Base-by-base conservation (phyloP, 2,888 invertebrate species). In the Plagodis pulveraria region DNA sequence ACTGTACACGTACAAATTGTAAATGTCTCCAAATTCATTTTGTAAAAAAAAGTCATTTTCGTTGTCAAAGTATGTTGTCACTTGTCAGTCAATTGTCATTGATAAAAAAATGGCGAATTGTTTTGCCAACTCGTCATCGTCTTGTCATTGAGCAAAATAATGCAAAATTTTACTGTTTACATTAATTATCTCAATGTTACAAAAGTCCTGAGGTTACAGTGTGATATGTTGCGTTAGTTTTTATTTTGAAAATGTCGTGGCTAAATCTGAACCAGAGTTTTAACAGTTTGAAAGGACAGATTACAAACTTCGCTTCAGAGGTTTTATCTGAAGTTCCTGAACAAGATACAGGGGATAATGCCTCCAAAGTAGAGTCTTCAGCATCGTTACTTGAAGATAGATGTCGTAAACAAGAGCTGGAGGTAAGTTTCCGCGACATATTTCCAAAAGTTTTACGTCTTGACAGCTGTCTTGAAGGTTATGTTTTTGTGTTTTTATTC, bases 251-350 rank as follows among this genome's bases (percentile, higher is more conserved):
- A 74, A 95, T 95, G 95, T 94, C 95, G 84, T 96, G 96, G 96
- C 90, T 95, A 62, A 94, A 94, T 83, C 77, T 94, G 60, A 96
- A 96, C 83, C 93, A 94, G 74, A 94, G 94, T 89, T 89, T 95
- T 70, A 94, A 86, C 80, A 95, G 93, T 87, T 89, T 98, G 69
- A 98, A 97, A 86, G 98, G 97, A 70, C 98, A 98, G 93, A 94
- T 98, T 76, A 95, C 96, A 40, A 98, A 94, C 91, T 96, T 98
- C 77, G 98, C 98, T 60, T 96, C 96, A 83, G 98, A 97, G 89
- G 97, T 98, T 73, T 93, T 98, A 80, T 95, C 96, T 67, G 98
- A 98, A 74, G 94, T 93, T 66, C 93, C 94, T 75, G 94, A 91
- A 61, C 95, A 95, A 76, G 81, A 83, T 72, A 64, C 70, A 57